Evolutionary conservation across 2,113 vertebrate species (phyloP), one percentile per base, ranked within the genome.

Genomic region (Bucco capensis): DNA sequence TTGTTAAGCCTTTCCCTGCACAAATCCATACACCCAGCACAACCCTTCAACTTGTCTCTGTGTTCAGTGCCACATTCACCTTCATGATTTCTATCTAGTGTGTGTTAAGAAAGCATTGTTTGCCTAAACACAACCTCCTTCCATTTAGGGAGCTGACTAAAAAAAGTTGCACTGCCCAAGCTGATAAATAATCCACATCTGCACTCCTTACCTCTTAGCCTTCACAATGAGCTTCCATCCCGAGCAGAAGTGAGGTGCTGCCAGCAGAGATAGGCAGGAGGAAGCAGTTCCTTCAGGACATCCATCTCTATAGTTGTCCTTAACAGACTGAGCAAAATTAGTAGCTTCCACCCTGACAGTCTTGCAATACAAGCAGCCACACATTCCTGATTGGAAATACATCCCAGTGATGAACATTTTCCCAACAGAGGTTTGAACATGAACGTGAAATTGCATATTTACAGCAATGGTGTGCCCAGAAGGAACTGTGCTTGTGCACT

Each of bases 401-500:
- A 77, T 28, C 23, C 51, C 47, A 44, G 37, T 11, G 28, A 23
- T n/a, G 23, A 58, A 24, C 1, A 0, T 49, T 50, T 53, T 50
- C 25, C 6, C 3, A 1, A 27, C 56, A 42, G 25, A 72, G 21
- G 8, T 15, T 53, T 65, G 54, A 83, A 16, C 33, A 50, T 21
- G 38, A 44, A 46, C 5, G 2, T 0, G 1, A 76, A 65, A 61
- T 42, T 31, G 54, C 19, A 44, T 33, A 49, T 38, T 56, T 35
- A 56, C 28, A 71, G 35, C 30, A 67, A 4, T 5, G 19, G 16
- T 54, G 46, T 37, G 28, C 33, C 58, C 64, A 44, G 24, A 54
- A 72, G 30, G 37, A 93, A 23, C 3, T 1, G 5, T 0, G 0
- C 57, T 42, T 10, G 14, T 31, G 10, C n/a, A n/a, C 28, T 84